Conservation (phyloP, 53 echinoderm and acorn worm genomes). For the Echinometra lucunter region DNA sequence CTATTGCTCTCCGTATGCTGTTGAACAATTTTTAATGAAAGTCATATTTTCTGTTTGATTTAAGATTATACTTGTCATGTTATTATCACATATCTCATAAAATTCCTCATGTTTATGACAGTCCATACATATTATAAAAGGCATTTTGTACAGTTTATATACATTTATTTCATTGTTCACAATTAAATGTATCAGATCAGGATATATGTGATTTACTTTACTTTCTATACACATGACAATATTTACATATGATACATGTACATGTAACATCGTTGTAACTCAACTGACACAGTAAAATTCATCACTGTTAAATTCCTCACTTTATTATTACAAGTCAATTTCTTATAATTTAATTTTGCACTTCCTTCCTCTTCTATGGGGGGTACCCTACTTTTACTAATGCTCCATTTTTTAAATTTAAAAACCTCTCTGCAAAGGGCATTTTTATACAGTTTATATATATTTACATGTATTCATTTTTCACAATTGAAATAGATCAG, state of each 20-base stretch:
- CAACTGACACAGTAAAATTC: too few relatives aligned
- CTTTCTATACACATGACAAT: neutral
- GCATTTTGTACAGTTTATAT: neutral
- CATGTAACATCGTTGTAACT: too few relatives aligned
- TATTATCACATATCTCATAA: neutral
- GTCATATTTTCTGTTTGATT: too few relatives aligned
- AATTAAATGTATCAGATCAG: neutral
- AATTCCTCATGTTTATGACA: neutral
- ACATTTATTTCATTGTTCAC: neutral
- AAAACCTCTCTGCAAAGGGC: neutral
- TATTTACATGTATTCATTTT: too few relatives aligned
- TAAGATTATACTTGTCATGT: neutral
- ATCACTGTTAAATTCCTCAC: too few relatives aligned
- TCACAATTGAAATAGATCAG: neutral
- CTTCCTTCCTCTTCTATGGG: neutral
- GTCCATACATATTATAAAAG: neutral
- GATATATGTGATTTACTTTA: neutral
- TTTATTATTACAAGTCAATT: too few relatives aligned
- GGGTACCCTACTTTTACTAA: neutral
- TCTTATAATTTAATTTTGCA: neutral
- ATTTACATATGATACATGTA: neutral
- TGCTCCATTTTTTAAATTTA: neutral
- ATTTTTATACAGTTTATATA: too few relatives aligned
- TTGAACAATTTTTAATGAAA: too few relatives aligned
- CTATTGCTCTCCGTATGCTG: too few relatives aligned